Conservation (phyloP, 2,888 invertebrate genomes). For the Carpatolechia fugitivella region DNA sequence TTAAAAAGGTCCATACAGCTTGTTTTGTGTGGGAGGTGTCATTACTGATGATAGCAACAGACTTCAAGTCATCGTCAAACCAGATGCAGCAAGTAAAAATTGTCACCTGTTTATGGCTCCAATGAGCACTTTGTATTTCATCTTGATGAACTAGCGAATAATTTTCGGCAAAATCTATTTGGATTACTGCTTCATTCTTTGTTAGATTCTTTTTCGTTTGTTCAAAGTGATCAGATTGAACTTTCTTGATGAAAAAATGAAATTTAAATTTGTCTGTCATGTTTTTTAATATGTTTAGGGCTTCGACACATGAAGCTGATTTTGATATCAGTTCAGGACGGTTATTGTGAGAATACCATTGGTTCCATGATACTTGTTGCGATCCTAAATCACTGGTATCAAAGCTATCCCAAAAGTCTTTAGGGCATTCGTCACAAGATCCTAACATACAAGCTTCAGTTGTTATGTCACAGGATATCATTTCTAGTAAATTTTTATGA, state of each 20-base stretch:
- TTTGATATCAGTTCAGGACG: not conserved
- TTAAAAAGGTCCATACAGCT: not conserved
- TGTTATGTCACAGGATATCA: not conserved
- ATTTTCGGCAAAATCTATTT: constrained; percentile 23
- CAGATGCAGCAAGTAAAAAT: constrained; percentile 9
- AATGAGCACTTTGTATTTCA: constrained; percentile 15
- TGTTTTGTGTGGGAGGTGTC: not conserved
- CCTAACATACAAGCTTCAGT: not conserved
- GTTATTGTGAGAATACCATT: not conserved
- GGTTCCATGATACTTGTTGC: not conserved
- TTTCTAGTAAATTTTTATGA: not conserved
- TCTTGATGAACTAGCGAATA: constrained; percentile 16
- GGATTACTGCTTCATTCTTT: constrained; percentile 16
- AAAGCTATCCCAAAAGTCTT: not conserved
- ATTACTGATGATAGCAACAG: not conserved
- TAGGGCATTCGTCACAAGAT: not conserved
- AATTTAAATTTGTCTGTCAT: constrained; percentile 13
- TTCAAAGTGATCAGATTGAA: constrained; percentile 14
- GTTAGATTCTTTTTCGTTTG: not conserved
- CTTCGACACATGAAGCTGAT: not conserved
- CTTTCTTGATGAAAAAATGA: constrained; percentile 15
- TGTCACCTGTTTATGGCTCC: constrained; percentile 3
- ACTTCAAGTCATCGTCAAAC: not conserved
- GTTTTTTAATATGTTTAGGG: not conserved
- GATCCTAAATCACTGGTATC: not conserved